Percentiles rank a stretch among this genome's conserved stretches.
These are phyloP conservation scores for Pelusios castaneus DNA, from an alignment of 2,113 vertebrate species.

Conservation along the genomic window DNA sequence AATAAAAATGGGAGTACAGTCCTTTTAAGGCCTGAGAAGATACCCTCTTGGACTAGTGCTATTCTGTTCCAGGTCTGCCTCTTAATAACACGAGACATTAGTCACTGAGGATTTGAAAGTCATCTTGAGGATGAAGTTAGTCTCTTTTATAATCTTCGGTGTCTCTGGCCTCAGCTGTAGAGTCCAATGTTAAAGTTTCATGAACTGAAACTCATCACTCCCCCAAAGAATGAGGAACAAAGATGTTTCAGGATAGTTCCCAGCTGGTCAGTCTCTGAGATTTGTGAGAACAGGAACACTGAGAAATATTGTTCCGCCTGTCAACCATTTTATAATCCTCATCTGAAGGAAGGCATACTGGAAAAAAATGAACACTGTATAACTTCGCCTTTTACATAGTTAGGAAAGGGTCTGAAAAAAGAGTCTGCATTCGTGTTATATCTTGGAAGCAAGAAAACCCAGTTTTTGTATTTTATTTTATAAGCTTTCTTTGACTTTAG, in stretches of 20 bases:
- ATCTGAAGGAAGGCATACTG: not conserved
- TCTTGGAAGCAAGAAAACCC: not conserved
- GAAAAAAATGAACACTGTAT: not conserved
- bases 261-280: not conserved
- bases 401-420: rapidly evolving
- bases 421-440: not conserved
- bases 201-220: not conserved
- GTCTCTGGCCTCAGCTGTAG: not conserved
- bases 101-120: rapidly evolving
- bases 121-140: too few species aligned
- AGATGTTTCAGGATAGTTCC: rapidly evolving
- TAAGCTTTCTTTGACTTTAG: not conserved
- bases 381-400: rapidly evolving
- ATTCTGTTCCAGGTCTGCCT: rapidly evolving
- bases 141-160: too few species aligned
- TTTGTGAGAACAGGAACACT: not conserved
- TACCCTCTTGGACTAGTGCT: not conserved
- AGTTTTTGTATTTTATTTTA: not conserved
- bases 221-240: not conserved
- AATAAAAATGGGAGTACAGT: not conserved
- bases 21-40: not conserved
- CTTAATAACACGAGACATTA: rapidly evolving
- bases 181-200: not conserved
- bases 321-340: not conserved
- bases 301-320: not conserved